Conservation (phyloP, 1,140 invertebrate genomes). For the Penaeus indicus region DNA sequence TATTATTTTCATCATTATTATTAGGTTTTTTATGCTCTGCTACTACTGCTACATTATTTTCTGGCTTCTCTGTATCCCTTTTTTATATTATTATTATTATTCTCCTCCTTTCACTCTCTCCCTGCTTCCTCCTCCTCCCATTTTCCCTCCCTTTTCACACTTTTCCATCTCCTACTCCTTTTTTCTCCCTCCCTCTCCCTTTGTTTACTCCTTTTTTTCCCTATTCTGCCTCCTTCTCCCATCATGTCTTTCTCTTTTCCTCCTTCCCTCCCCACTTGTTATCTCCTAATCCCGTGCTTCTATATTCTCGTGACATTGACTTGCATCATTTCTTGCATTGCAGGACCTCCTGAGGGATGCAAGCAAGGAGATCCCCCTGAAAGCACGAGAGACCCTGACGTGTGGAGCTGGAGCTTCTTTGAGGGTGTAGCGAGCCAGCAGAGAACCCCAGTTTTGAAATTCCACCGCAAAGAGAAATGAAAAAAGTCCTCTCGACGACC, state of each 20-base stretch:
- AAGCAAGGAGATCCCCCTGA: not conserved
- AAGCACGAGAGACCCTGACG: no score
- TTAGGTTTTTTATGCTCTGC: not conserved
- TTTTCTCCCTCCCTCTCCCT: constrained; percentile 4
- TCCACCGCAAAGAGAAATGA: no score
- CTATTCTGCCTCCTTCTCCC: constrained; percentile 43
- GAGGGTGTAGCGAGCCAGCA: no score
- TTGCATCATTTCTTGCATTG: not conserved
- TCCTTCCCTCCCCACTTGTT: constrained; percentile 54
- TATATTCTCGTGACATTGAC: not conserved
- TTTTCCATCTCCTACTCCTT: constrained; percentile 36
- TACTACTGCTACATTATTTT: not conserved
- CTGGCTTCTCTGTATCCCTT: not conserved
- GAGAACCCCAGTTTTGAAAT: no score
- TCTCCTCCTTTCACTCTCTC: not conserved
- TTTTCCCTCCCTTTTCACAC: constrained; percentile 1
- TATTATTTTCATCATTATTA: not conserved
- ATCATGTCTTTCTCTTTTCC: constrained; percentile 31
- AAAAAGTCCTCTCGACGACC: no score
- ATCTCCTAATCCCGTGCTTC: not conserved
- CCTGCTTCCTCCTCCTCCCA: not conserved
- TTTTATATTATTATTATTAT: not conserved
- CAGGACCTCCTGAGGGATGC: not conserved
- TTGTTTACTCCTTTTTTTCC: constrained; percentile 11
- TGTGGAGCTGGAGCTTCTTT: no score